Conservation (phyloP, 2,888 invertebrate species). For the Yponomeuta cagnagella region DNA sequence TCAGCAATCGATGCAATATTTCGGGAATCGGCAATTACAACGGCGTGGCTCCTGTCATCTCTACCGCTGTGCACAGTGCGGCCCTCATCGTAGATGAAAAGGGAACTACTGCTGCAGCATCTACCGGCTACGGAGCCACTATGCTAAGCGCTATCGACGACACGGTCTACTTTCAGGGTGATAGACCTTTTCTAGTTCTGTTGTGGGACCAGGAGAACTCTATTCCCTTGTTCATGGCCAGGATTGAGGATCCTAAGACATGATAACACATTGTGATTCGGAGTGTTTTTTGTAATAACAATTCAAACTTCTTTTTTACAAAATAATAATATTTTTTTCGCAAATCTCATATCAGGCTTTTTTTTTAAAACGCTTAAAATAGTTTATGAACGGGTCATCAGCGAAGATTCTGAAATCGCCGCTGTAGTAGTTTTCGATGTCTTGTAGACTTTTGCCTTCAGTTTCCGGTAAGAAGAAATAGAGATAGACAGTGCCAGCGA, state of each 20-base stretch:
- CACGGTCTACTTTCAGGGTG: slow-evolving; percentile 44
- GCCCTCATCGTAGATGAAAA: slow-evolving; percentile 69
- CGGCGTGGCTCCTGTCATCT: slow-evolving; percentile 44
- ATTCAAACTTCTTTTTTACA: no score
- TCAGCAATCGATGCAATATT: slow-evolving; percentile 50
- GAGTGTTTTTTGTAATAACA: no score
- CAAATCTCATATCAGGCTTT: slow-evolving; percentile 22
- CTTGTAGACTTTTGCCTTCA: slow-evolving; percentile 68
- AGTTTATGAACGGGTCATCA: slow-evolving; percentile 57
- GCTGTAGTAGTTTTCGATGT: slow-evolving; percentile 65
- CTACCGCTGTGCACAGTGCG: slow-evolving; percentile 67
- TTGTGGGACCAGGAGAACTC: slow-evolving; percentile 61
- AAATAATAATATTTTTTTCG: slow-evolving; percentile 31
- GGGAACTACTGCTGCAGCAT: slow-evolving; percentile 67
- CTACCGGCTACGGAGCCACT: slow-evolving; percentile 58
- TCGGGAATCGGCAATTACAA: slow-evolving; percentile 41
- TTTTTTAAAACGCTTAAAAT: slow-evolving; percentile 33
- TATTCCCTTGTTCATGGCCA: slow-evolving; percentile 68
- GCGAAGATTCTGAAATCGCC: slow-evolving; percentile 55
- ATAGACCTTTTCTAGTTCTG: slow-evolving; percentile 68
- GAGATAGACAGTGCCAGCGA: slow-evolving; percentile 63
- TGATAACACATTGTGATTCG: no score
- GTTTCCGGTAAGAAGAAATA: slow-evolving; percentile 75
- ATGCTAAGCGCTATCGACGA: slow-evolving; percentile 63
- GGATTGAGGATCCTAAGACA: slow-evolving; percentile 55